A percentile compares a stretch with the other conserved stretches of the same genome.
phyloP scores from a whole-genome alignment of 2,113 vertebrate genomes.

The Hippocampus mohnikei region DNA sequence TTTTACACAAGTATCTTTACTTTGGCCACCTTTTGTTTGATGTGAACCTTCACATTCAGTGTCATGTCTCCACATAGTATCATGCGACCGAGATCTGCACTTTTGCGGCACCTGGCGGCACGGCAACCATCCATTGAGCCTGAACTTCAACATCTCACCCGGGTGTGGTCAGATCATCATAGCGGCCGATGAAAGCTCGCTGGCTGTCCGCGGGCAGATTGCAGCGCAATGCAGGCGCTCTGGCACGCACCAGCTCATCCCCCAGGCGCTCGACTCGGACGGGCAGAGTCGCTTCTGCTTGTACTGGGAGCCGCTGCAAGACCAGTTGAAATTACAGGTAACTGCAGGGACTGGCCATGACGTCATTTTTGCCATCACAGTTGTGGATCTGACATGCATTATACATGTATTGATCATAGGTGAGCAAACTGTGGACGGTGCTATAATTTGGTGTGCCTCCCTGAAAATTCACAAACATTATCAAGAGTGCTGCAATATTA shows the following conservation, averaged over 20 bases:
- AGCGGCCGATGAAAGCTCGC: slow-evolving; percentile 51
- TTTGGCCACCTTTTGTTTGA: not conserved
- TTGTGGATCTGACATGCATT: not conserved
- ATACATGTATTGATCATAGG: too few species aligned
- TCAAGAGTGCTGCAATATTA: too few species aligned
- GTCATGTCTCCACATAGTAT: not conserved
- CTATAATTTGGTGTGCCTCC: too few species aligned
- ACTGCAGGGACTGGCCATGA: not conserved
- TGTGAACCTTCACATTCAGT: not conserved
- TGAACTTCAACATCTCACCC: slow-evolving; percentile 40
- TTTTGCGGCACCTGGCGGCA: slow-evolving; percentile 69
- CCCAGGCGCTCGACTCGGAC: rapidly evolving
- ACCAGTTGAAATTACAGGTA: slow-evolving; percentile 59
- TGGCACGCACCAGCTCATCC: not conserved
- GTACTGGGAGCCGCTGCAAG: slow-evolving; percentile 69
- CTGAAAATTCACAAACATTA: too few species aligned
- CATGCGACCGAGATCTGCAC: slow-evolving; percentile 36
- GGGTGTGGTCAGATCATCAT: slow-evolving; percentile 53
- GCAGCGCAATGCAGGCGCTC: slow-evolving; percentile 29
- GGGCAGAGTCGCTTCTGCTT: slow-evolving; percentile 51
- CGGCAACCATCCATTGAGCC: not conserved
- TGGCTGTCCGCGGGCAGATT: slow-evolving; percentile 57
- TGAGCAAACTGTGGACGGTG: too few species aligned
- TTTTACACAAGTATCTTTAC: too few species aligned
- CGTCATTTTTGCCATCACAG: not conserved